A percentile compares a stretch with the other conserved stretches of the same genome.
Evolutionary conservation across 1,140 invertebrate genomes (phyloP).

Genomic region (Halyomorpha halys): DNA sequence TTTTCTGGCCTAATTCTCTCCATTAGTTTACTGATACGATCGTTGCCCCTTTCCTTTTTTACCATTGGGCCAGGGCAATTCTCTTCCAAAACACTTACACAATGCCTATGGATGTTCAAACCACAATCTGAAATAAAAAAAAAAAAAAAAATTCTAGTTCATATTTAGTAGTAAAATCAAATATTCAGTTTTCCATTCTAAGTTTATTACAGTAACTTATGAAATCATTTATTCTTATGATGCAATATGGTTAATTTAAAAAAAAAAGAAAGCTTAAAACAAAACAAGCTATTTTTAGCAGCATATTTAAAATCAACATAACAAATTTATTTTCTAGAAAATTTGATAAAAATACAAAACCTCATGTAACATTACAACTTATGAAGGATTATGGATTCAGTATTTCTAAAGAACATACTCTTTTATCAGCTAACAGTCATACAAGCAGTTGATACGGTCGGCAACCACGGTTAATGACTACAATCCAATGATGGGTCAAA

Average conservation of each 20-base stretch:
- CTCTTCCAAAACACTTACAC: conserved; percentile 72
- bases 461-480: too few relatives aligned
- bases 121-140: conserved; percentile 60
- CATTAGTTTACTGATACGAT: conserved; percentile 63
- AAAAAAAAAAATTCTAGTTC: not conserved
- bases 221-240: not conserved
- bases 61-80: conserved; percentile 67
- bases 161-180: not conserved
- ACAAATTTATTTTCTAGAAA: too few relatives aligned
- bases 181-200: not conserved
- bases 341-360: not conserved
- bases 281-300: too few relatives aligned
- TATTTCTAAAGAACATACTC: too few relatives aligned
- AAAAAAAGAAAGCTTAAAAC: too few relatives aligned
- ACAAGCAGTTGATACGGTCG: too few relatives aligned
- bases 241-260: too few relatives aligned
- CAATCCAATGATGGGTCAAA: too few relatives aligned
- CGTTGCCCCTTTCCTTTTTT: conserved; percentile 52
- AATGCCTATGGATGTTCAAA: conserved; percentile 76
- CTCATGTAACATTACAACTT: not conserved
- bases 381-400: not conserved
- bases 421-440: too few relatives aligned
- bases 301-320: too few relatives aligned
- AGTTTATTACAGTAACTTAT: not conserved
- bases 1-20: conserved; percentile 55